Percentiles rank a stretch among this genome's conserved stretches.
These are phyloP conservation scores for Anagrus nilaparvatae DNA, from an alignment of 1,140 invertebrate genomes.

Conservation along the genomic window DNA sequence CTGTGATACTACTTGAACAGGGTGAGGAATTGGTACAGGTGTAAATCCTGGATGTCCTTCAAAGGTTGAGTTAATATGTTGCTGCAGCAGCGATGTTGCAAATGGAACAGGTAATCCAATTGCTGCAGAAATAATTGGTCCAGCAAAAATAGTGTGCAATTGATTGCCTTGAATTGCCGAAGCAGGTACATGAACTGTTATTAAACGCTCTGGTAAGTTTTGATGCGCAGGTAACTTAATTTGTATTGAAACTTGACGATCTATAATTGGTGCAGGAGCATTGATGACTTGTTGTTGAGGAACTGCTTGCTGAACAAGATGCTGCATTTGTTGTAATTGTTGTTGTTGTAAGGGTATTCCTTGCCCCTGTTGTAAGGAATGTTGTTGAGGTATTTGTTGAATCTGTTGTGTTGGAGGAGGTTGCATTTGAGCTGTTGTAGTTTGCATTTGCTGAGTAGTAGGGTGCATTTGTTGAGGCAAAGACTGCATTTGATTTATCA, in stretches of 20 bases:
- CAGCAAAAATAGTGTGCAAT: conserved; percentile 59
- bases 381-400: too few species aligned
- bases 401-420: too few species aligned
- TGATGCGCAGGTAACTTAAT: conserved; percentile 62
- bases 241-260: conserved; percentile 48
- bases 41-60: conserved; percentile 42
- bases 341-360: conserved; percentile 24
- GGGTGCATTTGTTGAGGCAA: conserved; percentile 14
- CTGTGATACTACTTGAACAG: conserved; percentile 29
- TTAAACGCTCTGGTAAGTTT: conserved; percentile 55
- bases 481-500: background rate
- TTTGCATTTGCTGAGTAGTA: conserved; percentile 9
- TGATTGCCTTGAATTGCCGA: conserved; percentile 65
- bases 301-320: conserved; percentile 22
- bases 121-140: conserved; percentile 74
- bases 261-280: conserved; percentile 27
- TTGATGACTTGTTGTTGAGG: conserved; percentile 29
- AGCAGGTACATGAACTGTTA: conserved; percentile 77
- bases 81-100: conserved; percentile 69
- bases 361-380: conserved; percentile 8
- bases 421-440: too few species aligned
- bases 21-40: conserved; percentile 34
- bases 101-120: conserved; percentile 68
- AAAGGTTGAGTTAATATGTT: conserved; percentile 76
- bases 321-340: conserved; percentile 20